Evolutionary conservation across 2,888 invertebrate genomes (phyloP).

Genomic region (Pristionchus entomophagus): DNA sequence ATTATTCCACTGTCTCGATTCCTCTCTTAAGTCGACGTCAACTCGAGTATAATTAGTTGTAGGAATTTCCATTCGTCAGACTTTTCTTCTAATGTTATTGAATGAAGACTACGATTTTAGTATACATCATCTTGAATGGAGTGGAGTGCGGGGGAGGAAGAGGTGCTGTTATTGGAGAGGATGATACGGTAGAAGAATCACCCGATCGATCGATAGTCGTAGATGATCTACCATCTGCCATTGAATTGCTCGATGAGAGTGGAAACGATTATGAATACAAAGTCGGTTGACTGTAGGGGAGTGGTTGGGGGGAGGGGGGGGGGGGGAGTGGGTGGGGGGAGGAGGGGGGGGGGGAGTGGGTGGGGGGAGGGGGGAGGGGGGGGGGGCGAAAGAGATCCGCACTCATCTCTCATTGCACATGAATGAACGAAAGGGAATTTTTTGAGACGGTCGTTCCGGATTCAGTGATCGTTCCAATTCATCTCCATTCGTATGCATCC

Average conservation of each 20-base stretch:
- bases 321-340: too few species aligned
- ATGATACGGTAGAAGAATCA: conserved; percentile 13
- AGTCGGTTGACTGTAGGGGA: too few species aligned
- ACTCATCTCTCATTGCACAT: not conserved
- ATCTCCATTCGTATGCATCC: not conserved
- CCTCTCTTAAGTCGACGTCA: not conserved
- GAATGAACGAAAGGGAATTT: not conserved
- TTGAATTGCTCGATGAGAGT: not conserved
- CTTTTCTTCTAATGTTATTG: not conserved
- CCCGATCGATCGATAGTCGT: not conserved
- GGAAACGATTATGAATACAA: conserved; percentile 10
- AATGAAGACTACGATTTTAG: not conserved
- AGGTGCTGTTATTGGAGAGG: not conserved
- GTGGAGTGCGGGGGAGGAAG: conserved; percentile 13
- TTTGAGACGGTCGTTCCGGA: conserved; percentile 7
- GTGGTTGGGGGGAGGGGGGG: too few species aligned
- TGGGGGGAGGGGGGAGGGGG: too few species aligned
- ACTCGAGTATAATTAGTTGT: not conserved
- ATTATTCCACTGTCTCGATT: too few species aligned
- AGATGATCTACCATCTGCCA: not conserved
- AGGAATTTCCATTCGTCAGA: not conserved
- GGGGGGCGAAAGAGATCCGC: not conserved
- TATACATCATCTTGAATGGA: not conserved
- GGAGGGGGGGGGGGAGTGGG: too few species aligned
- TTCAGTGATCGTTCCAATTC: conserved; percentile 19